Percentiles rank a stretch among this genome's conserved stretches.
Conservation (phyloP, 2,113 vertebrate genomes). For the Motacilla tschutschensis region DNA sequence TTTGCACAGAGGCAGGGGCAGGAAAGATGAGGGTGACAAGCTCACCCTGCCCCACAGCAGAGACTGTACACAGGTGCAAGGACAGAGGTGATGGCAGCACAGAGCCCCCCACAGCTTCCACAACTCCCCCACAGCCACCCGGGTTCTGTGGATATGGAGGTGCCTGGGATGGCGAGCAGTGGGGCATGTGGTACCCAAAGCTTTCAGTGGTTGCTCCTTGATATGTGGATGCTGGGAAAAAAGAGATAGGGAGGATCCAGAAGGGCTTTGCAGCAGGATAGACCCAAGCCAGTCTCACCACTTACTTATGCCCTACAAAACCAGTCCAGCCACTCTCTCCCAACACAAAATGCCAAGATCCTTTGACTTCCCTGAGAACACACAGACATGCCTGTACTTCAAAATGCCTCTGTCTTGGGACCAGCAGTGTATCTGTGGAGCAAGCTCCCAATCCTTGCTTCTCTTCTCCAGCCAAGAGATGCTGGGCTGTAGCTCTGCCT, state of each 20-base stretch:
- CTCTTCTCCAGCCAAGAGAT: background rate
- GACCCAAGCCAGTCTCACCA: background rate
- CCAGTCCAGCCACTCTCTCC: background rate
- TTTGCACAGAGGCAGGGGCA: background rate
- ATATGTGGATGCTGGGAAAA: background rate
- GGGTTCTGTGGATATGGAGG: background rate
- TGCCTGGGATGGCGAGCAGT: background rate
- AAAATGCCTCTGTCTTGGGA: background rate
- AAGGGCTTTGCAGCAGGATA: background rate
- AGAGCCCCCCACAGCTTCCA: background rate
- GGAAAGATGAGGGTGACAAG: background rate
- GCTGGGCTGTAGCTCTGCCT: background rate
- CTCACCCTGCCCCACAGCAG: background rate
- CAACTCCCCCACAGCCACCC: background rate
- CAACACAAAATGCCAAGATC: background rate
- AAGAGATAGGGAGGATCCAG: background rate
- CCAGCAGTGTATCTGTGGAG: background rate
- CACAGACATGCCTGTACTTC: fast-evolving
- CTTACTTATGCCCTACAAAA: background rate
- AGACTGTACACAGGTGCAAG: background rate
- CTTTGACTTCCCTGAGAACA: background rate
- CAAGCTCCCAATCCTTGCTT: background rate
- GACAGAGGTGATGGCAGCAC: background rate
- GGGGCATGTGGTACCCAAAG: background rate
- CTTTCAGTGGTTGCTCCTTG: background rate